A percentile compares a stretch with the other conserved stretches of the same genome.
Evolutionary conservation across 2,888 invertebrate genomes (phyloP).

Genomic region (Himalopsyche japonica): DNA sequence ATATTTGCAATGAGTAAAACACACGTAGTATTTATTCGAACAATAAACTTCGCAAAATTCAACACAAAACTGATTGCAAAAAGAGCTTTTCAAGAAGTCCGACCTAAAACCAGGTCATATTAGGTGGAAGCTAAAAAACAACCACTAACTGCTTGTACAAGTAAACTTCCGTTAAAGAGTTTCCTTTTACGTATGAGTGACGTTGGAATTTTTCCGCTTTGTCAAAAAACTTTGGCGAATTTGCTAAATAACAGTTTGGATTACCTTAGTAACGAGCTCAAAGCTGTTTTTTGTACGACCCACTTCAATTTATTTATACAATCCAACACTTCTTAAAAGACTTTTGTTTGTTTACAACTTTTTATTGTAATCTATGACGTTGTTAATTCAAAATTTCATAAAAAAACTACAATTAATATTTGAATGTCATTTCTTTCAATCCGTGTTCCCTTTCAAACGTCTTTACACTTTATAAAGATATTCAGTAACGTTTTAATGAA

Average conservation of each 20-base stretch:
- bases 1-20: too few species aligned
- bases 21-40: too few species aligned
- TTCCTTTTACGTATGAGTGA: neutral
- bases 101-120: neutral
- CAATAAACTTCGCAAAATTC: neutral
- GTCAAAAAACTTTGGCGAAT: neutral
- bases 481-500: too few species aligned
- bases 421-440: too few species aligned
- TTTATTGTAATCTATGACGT: too few species aligned
- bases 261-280: neutral
- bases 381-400: too few species aligned
- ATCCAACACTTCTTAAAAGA: neutral
- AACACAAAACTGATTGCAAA: neutral
- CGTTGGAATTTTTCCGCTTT: neutral
- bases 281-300: neutral
- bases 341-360: neutral
- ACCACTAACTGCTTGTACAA: neutral
- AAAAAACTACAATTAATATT: too few species aligned
- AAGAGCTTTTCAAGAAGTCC: neutral
- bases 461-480: too few species aligned
- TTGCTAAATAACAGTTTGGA: neutral
- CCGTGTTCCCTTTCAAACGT: too few species aligned
- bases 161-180: neutral
- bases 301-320: neutral
- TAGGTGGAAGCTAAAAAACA: neutral